Evolutionary conservation across 1,140 invertebrate species (phyloP).

Genomic region (Eulimnadia texana): DNA sequence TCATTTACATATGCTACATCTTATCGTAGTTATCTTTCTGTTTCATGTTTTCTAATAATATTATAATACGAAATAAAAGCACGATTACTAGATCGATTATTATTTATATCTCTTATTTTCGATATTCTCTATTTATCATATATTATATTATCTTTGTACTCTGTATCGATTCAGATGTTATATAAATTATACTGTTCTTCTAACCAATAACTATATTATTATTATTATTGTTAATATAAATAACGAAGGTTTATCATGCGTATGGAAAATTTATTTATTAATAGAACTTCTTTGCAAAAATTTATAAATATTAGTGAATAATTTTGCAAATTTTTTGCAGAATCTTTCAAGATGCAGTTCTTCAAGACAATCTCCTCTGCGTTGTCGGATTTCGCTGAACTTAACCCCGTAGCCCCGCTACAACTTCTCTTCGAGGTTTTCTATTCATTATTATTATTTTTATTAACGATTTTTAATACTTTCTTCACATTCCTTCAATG

Average conservation of each 20-base stretch:
- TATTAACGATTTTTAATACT: conserved; percentile 1
- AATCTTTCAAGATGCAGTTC: conserved; percentile 55
- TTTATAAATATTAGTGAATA: no score
- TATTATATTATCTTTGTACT: no score
- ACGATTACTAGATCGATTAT: no score
- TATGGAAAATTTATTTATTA: not conserved
- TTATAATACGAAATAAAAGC: no score
- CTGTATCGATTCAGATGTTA: no score
- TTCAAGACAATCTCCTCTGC: conserved; percentile 87
- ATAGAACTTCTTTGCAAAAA: not conserved
- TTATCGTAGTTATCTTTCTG: not conserved
- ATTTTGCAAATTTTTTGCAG: conserved; percentile 27
- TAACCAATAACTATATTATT: no score
- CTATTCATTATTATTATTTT: not conserved
- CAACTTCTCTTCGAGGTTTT: conserved; percentile 74
- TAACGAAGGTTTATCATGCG: no score
- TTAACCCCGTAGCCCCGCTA: conserved; percentile 85
- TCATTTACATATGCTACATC: not conserved
- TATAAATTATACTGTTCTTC: no score
- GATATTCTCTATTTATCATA: no score
- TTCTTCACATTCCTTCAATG: conserved; percentile 14
- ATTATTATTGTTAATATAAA: no score
- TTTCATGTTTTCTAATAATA: no score
- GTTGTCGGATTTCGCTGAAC: conserved; percentile 88
- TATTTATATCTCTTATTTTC: no score